phyloP scores from a whole-genome alignment of 2,797 vertebrate species.

The Neosalanx taihuensis region DNA sequence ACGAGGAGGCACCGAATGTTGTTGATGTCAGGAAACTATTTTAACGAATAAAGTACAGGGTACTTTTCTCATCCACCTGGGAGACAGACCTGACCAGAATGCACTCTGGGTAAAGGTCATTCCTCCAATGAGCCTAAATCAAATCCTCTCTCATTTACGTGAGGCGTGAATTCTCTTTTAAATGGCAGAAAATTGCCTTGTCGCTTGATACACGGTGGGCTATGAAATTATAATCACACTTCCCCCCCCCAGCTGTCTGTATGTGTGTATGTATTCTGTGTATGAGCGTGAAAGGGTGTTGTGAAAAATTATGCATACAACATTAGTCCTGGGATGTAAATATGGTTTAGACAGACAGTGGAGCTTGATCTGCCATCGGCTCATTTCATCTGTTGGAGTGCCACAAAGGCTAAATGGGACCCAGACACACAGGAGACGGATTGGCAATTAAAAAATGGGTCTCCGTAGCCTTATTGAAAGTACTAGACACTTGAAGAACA shows the following conservation, averaged over 20 bases:
- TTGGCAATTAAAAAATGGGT: slow-evolving; percentile 41
- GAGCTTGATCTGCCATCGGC: slow-evolving; percentile 48
- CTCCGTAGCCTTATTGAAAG: slow-evolving; percentile 28
- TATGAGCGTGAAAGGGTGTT: slow-evolving; percentile 57
- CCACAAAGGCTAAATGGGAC: background rate
- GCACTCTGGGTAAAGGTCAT: slow-evolving; percentile 78
- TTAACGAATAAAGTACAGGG: background rate
- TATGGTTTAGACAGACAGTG: slow-evolving; percentile 44
- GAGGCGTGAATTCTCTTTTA: slow-evolving; percentile 74
- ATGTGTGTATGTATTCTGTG: slow-evolving; percentile 14
- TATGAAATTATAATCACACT: slow-evolving; percentile 59
- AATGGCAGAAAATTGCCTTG: slow-evolving; percentile 67
- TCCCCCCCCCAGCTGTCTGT: background rate
- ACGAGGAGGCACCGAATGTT: background rate
- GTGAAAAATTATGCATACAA: slow-evolving; percentile 60
- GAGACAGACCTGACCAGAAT: slow-evolving; percentile 45
- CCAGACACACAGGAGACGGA: slow-evolving; percentile 4
- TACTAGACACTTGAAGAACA: slow-evolving; percentile 26
- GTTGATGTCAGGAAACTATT: background rate
- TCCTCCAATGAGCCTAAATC: slow-evolving; percentile 70
- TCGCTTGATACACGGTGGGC: slow-evolving; percentile 58
- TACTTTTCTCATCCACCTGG: background rate
- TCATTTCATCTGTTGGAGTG: slow-evolving; percentile 40
- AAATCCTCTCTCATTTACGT: slow-evolving; percentile 74
- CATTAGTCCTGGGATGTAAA: slow-evolving; percentile 62